These are phyloP conservation scores for Aphrophora alni DNA, from an alignment of 2,888 invertebrate genomes.

Conservation along the genomic window DNA sequence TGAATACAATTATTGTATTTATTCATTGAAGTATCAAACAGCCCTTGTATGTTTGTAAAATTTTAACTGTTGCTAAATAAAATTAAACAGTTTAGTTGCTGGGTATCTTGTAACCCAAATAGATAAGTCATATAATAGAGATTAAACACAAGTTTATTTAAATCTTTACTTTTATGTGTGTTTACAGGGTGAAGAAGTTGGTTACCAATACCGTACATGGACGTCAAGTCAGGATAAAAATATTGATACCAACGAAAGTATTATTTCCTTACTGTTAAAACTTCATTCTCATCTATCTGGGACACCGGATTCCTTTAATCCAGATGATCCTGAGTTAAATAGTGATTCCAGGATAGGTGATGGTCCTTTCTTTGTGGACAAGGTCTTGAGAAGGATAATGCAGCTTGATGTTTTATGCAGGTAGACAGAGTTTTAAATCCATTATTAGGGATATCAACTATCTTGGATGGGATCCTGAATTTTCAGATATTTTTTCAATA, in stretches of 20 bases:
- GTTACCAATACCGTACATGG: not conserved
- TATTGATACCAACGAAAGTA: constrained; percentile 80
- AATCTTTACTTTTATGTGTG: not conserved
- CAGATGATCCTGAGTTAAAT: constrained; percentile 53
- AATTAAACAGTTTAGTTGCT: too few relatives aligned
- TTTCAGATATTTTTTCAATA: not conserved
- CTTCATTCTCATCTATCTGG: constrained; percentile 90
- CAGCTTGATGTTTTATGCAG: constrained; percentile 71
- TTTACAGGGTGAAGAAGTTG: not conserved
- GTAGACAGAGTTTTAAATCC: too few relatives aligned
- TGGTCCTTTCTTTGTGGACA: constrained; percentile 82
- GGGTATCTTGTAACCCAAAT: too few relatives aligned
- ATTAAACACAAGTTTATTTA: too few relatives aligned
- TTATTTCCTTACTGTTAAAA: constrained; percentile 86
- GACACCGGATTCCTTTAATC: constrained; percentile 75
- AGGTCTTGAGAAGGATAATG: constrained; percentile 77
- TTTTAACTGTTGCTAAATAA: too few relatives aligned
- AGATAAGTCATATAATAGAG: too few relatives aligned
- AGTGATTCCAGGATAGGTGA: constrained; percentile 47
- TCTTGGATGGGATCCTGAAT: not conserved
- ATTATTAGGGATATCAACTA: not conserved
- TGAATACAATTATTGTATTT: too few relatives aligned
- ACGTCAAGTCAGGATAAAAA: constrained; percentile 46
- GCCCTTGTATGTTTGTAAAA: too few relatives aligned
- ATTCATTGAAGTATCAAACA: too few relatives aligned